Evolutionary conservation across 1,140 invertebrate genomes (phyloP).

Genomic region (Tetramorium alpestre): DNA sequence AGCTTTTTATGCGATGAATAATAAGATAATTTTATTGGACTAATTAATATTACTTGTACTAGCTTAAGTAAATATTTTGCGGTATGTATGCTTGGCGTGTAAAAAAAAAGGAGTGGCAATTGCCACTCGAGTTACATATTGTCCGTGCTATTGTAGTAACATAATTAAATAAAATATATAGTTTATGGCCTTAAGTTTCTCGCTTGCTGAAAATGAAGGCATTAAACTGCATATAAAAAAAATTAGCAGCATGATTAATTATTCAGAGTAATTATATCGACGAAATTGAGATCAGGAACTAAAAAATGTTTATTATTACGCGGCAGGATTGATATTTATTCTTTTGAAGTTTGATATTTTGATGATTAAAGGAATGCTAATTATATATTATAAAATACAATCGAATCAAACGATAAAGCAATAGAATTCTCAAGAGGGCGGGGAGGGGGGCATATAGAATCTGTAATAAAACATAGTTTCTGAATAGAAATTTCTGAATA

Average conservation of each 20-base stretch:
- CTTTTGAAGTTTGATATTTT: background rate
- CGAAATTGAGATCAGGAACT: background rate
- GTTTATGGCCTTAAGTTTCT: background rate
- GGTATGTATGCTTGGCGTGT: background rate
- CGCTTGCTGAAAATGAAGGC: background rate
- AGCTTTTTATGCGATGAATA: background rate
- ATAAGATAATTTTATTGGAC: background rate
- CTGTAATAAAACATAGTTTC: background rate
- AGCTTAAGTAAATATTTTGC: background rate
- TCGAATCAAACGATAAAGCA: too few species aligned
- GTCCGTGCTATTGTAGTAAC: background rate
- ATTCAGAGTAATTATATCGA: background rate
- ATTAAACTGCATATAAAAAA: slow-evolving; percentile 7
- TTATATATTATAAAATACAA: background rate
- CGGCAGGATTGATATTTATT: background rate
- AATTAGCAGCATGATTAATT: slow-evolving; percentile 12
- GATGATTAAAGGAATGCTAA: background rate
- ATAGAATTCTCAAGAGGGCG: background rate
- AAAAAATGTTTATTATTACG: background rate
- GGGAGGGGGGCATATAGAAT: background rate
- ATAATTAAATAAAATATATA: background rate
- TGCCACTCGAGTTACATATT: background rate
- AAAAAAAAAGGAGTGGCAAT: slow-evolving; percentile 17
- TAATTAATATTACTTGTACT: background rate
- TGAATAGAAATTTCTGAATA: background rate